Conservation (phyloP, 2,888 invertebrate genomes). For the Yponomeuta malinellus region DNA sequence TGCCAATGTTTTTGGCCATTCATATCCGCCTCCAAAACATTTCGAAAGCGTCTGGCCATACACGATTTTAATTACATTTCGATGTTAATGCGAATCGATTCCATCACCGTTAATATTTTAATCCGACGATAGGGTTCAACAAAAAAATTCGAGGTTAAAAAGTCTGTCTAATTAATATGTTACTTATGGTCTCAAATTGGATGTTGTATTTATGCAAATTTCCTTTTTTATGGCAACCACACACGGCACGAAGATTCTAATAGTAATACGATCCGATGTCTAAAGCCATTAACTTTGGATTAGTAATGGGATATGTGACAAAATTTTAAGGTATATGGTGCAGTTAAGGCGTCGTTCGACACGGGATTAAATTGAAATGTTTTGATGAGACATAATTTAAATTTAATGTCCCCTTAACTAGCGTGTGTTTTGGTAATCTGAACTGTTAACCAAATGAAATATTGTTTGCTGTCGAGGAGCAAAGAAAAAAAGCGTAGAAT, state of each 20-base stretch:
- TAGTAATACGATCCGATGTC: constrained; percentile 44
- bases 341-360: constrained; percentile 30
- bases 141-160: constrained; percentile 46
- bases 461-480: not conserved
- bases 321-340: constrained; percentile 31
- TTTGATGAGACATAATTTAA: constrained; percentile 45
- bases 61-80: constrained; percentile 53
- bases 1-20: constrained; percentile 26
- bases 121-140: constrained; percentile 37
- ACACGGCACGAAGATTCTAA: constrained; percentile 55
- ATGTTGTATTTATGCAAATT: constrained; percentile 62
- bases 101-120: constrained; percentile 29
- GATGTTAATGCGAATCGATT: constrained; percentile 50
- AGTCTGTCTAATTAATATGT: constrained; percentile 58
- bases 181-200: constrained; percentile 51
- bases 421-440: constrained; percentile 14
- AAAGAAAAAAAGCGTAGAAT: not conserved
- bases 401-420: constrained; percentile 42
- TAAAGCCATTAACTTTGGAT: constrained; percentile 52
- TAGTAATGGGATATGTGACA: constrained; percentile 56
- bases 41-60: constrained; percentile 31
- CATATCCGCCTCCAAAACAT: constrained; percentile 34
- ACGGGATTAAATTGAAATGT: constrained; percentile 36
- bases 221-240: constrained; percentile 51
- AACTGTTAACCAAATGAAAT: not conserved